A percentile compares a stretch with the other conserved stretches of the same genome.
Evolutionary conservation across 1,140 invertebrate genomes (phyloP).

Genomic region (Lordiphosa clarofinis): DNA sequence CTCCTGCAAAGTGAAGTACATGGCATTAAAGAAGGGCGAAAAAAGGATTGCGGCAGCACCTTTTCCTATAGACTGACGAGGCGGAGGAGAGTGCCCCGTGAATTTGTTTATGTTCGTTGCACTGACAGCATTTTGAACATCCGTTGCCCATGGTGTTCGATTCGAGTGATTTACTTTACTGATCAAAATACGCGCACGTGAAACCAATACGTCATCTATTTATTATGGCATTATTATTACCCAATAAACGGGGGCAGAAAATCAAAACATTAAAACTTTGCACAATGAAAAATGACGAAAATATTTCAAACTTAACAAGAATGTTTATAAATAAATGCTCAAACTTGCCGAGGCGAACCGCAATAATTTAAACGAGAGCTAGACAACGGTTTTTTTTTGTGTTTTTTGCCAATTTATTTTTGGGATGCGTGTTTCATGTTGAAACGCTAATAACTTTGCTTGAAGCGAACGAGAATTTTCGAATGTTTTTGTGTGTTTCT

Average conservation of each 20-base stretch:
- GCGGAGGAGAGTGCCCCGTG: constrained; percentile 74
- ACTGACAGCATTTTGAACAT: constrained; percentile 78
- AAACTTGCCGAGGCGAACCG: constrained; percentile 30
- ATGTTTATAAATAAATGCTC: constrained; percentile 72
- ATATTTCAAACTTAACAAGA: constrained; percentile 61
- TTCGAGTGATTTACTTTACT: constrained; percentile 6
- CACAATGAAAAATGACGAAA: constrained; percentile 50
- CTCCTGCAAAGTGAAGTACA: constrained; percentile 43
- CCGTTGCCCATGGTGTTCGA: constrained; percentile 75
- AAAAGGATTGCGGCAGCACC: constrained; percentile 34
- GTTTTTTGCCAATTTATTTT: constrained; percentile 60
- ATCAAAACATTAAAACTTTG: constrained; percentile 25
- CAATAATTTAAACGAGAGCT: constrained; percentile 41
- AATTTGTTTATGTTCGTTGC: constrained; percentile 75
- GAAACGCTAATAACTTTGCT: constrained; percentile 60
- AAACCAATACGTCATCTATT: constrained; percentile 33
- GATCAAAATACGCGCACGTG: constrained; percentile 22
- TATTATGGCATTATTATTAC: constrained; percentile 51
- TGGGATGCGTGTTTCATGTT: constrained; percentile 56
- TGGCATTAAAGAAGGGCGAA: neutral
- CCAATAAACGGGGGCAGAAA: constrained; percentile 38
- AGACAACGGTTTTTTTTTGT: constrained; percentile 21
- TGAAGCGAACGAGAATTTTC: constrained; percentile 49
- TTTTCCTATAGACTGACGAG: constrained; percentile 78
- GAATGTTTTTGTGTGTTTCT: constrained; percentile 35